A percentile compares a stretch with the other conserved stretches of the same genome.
Conservation (phyloP, 2,113 vertebrate genomes). For the Reinhardtius hippoglossoides region DNA sequence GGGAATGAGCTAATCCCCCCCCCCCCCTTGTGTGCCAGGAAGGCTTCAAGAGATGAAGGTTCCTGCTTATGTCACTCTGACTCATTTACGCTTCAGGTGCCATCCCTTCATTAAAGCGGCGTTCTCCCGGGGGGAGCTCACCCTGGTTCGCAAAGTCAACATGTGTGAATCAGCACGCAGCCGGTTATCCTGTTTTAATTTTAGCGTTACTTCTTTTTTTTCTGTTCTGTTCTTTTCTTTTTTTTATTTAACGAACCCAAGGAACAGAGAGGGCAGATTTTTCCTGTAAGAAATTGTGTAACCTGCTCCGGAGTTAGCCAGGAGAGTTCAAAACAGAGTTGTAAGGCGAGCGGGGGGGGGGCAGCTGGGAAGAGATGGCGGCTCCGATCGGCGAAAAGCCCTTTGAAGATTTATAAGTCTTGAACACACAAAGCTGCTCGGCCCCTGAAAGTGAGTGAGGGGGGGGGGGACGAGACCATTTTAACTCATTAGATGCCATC, state of each 20-base stretch:
- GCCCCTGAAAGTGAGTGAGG: constrained; percentile 81
- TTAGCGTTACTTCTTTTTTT: constrained; percentile 38
- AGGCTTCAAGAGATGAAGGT: constrained; percentile 70
- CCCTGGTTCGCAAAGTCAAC: constrained; percentile 60
- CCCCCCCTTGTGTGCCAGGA: constrained; percentile 35
- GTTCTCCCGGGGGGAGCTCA: constrained; percentile 71
- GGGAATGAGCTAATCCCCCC: constrained; percentile 64
- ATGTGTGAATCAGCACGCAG: constrained; percentile 51
- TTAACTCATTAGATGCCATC: constrained; percentile 74
- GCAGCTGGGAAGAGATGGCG: constrained; percentile 80
- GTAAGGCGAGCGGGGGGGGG: constrained; percentile 56
- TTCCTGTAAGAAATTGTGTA: constrained; percentile 31
- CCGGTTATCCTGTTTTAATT: constrained; percentile 58
- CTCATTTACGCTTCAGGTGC: constrained; percentile 79
- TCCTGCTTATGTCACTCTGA: constrained; percentile 79
- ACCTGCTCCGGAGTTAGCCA: constrained; percentile 28
- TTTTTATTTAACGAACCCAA: background rate
- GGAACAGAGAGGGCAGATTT: constrained; percentile 10
- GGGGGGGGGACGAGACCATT: constrained; percentile 32
- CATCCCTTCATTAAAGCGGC: constrained; percentile 75
- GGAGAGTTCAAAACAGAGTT: constrained; percentile 66
- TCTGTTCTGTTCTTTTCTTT: background rate
- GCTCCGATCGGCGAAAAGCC: constrained; percentile 69
- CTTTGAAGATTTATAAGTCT: constrained; percentile 93
- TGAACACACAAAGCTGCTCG: constrained; percentile 88